Conservation (phyloP, 2,888 invertebrate species). For the Chelonus formosanus region DNA sequence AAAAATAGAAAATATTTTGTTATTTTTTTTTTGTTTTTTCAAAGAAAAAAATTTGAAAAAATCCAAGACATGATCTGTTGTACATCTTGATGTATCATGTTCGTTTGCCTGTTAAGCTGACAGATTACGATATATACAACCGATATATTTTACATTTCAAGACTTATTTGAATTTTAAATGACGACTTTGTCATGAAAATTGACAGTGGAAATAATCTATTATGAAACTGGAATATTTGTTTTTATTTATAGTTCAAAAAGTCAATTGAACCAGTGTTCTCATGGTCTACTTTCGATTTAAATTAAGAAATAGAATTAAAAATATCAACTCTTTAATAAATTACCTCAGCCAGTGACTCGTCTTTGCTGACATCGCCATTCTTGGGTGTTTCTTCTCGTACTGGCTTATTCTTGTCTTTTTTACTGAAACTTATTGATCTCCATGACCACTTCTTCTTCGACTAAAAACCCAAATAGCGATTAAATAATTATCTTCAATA, state of each 20-base stretch:
- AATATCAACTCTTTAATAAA: conserved; percentile 37
- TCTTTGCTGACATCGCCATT: conserved; percentile 70
- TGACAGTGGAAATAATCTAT: too few species aligned
- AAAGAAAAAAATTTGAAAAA: conserved; percentile 4
- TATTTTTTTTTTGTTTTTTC: not conserved
- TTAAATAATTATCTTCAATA: too few species aligned
- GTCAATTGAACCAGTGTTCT: too few species aligned
- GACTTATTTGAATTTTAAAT: not conserved
- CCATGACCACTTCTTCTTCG: conserved; percentile 91
- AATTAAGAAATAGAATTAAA: not conserved
- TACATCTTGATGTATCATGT: conserved; percentile 3
- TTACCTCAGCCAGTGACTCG: conserved; percentile 72
- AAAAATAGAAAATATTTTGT: not conserved
- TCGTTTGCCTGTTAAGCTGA: too few species aligned
- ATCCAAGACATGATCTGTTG: not conserved
- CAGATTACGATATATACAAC: too few species aligned
- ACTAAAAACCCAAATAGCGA: conserved; percentile 59
- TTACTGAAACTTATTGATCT: conserved; percentile 87
- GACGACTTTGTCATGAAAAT: conserved; percentile 4
- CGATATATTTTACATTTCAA: not conserved
- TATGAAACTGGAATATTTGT: too few species aligned
- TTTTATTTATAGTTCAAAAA: too few species aligned
- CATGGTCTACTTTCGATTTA: not conserved
- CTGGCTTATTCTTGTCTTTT: conserved; percentile 87
- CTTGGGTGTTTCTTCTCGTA: conserved; percentile 72